phyloP scores from a whole-genome alignment of 2,888 invertebrate species.

The Physocephala rufipes region DNA sequence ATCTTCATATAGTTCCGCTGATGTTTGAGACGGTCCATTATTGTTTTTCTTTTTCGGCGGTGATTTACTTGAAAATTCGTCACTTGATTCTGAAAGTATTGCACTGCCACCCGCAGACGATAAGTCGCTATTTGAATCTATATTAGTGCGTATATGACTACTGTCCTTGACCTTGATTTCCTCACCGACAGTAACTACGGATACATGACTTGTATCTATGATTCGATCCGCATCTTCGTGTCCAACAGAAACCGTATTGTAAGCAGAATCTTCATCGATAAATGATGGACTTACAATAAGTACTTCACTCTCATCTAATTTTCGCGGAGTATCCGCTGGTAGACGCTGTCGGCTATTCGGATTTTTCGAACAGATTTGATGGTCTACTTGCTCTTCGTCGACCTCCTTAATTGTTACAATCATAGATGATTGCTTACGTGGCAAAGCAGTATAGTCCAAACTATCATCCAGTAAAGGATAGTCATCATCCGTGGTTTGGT shows the following conservation, averaged over 20 bases:
- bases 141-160: slow-evolving; percentile 58
- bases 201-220: slow-evolving; percentile 87
- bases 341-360: slow-evolving; percentile 22
- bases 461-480: slow-evolving; percentile 82
- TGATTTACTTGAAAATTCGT: slow-evolving; percentile 45
- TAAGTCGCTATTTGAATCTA: slow-evolving; percentile 18
- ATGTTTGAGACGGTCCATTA: slow-evolving; percentile 65
- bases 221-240: slow-evolving; percentile 54
- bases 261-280: slow-evolving; percentile 73
- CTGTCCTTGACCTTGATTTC: slow-evolving; percentile 82
- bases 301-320: slow-evolving; percentile 87
- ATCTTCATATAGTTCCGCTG: slow-evolving; percentile 54
- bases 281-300: slow-evolving; percentile 79
- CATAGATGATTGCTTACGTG: slow-evolving; percentile 60
- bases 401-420: slow-evolving; percentile 58
- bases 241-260: slow-evolving; percentile 63
- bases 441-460: slow-evolving; percentile 69
- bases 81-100: slow-evolving; percentile 40
- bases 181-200: slow-evolving; percentile 88
- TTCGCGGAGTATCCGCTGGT: slow-evolving; percentile 67
- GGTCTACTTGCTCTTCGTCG: slow-evolving; percentile 46
- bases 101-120: slow-evolving; percentile 24
- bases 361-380: slow-evolving; percentile 24
- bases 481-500: slow-evolving; percentile 80
- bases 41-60: slow-evolving; percentile 51